Percentiles rank a stretch among this genome's conserved stretches.
Evolutionary conservation across 1,140 invertebrate genomes (phyloP).

Genomic region (Microplitis demolitor): DNA sequence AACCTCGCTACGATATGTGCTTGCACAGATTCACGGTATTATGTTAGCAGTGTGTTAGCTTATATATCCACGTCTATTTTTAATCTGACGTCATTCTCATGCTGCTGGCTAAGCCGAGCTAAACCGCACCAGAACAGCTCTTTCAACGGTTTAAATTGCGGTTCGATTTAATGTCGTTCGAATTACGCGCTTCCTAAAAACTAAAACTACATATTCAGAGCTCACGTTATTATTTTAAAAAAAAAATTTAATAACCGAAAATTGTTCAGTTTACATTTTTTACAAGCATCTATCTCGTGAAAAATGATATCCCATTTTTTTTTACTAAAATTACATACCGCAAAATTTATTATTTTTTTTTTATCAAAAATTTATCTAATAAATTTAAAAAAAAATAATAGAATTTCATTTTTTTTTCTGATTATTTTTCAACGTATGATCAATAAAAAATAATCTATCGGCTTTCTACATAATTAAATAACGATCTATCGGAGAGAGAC

Average conservation of each 20-base stretch:
- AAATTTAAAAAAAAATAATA: too few species aligned
- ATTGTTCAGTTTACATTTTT: too few species aligned
- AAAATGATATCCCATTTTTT: too few species aligned
- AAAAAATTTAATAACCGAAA: neutral
- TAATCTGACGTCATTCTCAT: conserved; percentile 5
- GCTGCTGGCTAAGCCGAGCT: neutral
- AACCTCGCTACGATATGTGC: conserved; percentile 23
- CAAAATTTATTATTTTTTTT: too few species aligned
- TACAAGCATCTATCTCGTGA: neutral
- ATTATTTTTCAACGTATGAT: too few species aligned
- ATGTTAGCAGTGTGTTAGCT: neutral
- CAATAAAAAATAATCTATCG: too few species aligned
- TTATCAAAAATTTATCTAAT: too few species aligned
- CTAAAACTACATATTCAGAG: neutral
- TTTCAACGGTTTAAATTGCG: neutral
- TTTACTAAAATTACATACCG: too few species aligned
- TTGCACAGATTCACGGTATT: conserved; percentile 34
- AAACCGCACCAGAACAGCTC: neutral
- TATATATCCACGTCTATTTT: neutral
- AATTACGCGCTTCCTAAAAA: neutral
- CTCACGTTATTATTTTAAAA: neutral
- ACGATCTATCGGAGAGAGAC: too few species aligned
- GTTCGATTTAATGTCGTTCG: neutral
- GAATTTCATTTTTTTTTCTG: too few species aligned
- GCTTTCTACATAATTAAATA: too few species aligned